Base-by-base conservation (phyloP, 2,888 invertebrate genomes). In the Drosophila infuscata region DNA sequence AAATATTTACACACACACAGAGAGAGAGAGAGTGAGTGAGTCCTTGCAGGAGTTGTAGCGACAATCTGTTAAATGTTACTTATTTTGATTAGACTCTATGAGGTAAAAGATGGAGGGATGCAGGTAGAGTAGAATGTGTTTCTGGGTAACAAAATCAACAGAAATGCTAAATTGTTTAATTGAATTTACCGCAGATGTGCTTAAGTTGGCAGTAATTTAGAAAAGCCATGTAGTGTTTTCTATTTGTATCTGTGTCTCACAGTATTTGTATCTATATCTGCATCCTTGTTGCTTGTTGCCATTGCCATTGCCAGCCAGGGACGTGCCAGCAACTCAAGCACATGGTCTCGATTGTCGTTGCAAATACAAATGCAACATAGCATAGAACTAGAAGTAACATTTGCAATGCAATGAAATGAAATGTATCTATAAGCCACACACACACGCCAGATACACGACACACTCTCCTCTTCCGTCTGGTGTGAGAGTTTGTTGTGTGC, bases 151-250 rank as follows among this genome's bases (percentile, higher is more conserved):
- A 83, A 85, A 87, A 86, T 88, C 83, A 88, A 84, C 82, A 84
- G 82, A 79, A 76, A 73, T 82, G 77, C 84, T 81, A 87, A 87
- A 87, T 88, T 87, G 89, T 86, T 87, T 87, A 87, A 87, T 87
- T 87, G 87, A 88, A 88, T 86, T 87, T 81, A 87, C 87, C 87
- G 84, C 87, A 87, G 89, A 84, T 87, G 89, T 87, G 87, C 89
- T 88, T 88, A 82, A 87, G 82, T 88, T 86, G 73, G 75, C 81
- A 84, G 79, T 89, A 88, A 87, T 89, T 87, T 88, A 86, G 78
- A 81, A 86, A 80, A 82, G 76, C 83, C 74, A 83, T 68, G 72
- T 76, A 69, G 71, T 64, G 72, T 58, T 64, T 72, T 75, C 70
- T 41, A 74, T 46, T 65, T 68, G 79, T 76, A 65, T 41, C 61